Evolutionary conservation across 2,797 vertebrate species (phyloP).

Genomic region (Centroberyx gerrardi): DNA sequence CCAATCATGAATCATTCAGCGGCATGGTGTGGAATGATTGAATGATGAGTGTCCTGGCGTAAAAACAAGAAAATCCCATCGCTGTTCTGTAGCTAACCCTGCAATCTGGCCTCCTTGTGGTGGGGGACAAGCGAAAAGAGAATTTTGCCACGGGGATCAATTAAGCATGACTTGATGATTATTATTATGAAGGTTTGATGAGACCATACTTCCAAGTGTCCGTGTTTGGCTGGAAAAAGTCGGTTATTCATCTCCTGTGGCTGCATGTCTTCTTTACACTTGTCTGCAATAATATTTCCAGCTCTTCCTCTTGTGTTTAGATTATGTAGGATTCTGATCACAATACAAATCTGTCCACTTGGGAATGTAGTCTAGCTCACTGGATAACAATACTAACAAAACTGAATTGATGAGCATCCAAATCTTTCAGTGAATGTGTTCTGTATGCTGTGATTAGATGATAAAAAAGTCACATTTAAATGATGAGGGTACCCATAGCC

Average conservation of each 20-base stretch:
- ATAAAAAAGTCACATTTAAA: neutral
- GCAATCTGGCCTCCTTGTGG: constrained; percentile 34
- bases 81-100: constrained; percentile 18
- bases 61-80: no score
- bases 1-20: no score
- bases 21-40: no score
- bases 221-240: constrained; percentile 30
- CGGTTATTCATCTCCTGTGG: constrained; percentile 10
- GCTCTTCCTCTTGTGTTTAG: neutral
- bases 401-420: no score
- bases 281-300: neutral
- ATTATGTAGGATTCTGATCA: no score
- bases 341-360: no score
- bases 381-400: no score
- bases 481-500: neutral
- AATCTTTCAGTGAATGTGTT: neutral
- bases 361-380: no score
- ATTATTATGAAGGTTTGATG: constrained; percentile 51
- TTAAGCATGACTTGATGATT: constrained; percentile 48
- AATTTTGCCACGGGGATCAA: constrained; percentile 40
- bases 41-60: no score
- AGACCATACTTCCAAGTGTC: constrained; percentile 31
- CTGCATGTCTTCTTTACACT: constrained; percentile 4
- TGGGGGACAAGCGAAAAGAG: constrained; percentile 3
- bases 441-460: neutral